Evolutionary conservation across 2,113 vertebrate species (phyloP), one percentile per base, ranked within the genome.

Genomic region (Sinocyclocheilus rhinocerous): DNA sequence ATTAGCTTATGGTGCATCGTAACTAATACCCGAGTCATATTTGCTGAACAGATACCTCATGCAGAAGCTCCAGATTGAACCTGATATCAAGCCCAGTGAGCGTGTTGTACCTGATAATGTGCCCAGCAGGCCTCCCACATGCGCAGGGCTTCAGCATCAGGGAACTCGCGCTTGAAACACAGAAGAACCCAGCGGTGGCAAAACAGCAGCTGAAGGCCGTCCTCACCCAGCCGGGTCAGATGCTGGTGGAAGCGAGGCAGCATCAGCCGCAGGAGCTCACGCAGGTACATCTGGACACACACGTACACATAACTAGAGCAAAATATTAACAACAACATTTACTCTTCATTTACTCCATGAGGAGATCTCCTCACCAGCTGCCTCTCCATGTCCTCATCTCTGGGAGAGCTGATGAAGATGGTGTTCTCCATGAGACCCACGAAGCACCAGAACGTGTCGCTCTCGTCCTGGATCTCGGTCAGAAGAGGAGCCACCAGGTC

Each of bases 111-210:
- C 98, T 99, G 97, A 83, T 99, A 98, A 92, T 98, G 98, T 18
- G 97, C 98, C 98, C 98, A 99, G 95, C 98, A 99, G 0, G 98
- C 97, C 73, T 99, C 98, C 98, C 98, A 99, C 95, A 99, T 97
- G 61, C 96, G 96, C 92, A 99, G 89, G 0, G 97, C 98, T 91
- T 99, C 98, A 0, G 96, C 95, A 73, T 99, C 97, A 0, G 97
- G 97, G 88, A 99, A 99, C 90, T 99, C 98, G 0, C 98, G 91
- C 85, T 99, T 99, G 89, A 99, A 99, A 86, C 98, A 99, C n/a
- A 99, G 96, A 80, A 99, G 96, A 84, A 99, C 95, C 98, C 98
- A 99, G 69, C 98, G 97, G 92, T 99, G 98, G 84, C 98, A 99
- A 94, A 99, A 99, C 2, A 99, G 96, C 95, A 99, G 94, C 94